These are phyloP conservation scores for Bombus affinis DNA, from an alignment of 1,140 invertebrate species.

Conservation along the genomic window DNA sequence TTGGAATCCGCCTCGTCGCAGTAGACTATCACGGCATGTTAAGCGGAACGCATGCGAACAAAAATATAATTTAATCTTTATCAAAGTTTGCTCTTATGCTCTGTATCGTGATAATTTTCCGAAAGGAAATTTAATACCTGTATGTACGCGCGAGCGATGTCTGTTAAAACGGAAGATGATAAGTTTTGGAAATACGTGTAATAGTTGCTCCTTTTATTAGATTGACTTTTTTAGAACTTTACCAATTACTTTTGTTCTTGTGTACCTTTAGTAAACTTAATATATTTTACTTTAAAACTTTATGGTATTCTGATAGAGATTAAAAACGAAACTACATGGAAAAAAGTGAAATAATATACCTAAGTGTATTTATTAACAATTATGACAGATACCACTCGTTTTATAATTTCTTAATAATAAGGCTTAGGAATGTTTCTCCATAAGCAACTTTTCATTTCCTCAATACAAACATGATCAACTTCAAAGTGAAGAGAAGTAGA, in stretches of 20 bases:
- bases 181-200: not conserved
- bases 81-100: slow-evolving; percentile 3
- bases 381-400: too few species aligned
- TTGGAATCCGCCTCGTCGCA: not conserved
- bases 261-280: too few species aligned
- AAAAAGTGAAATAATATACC: not conserved
- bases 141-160: not conserved
- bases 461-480: not conserved
- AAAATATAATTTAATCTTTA: slow-evolving; percentile 38
- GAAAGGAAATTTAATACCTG: slow-evolving; percentile 11
- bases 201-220: not conserved
- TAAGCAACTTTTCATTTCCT: not conserved
- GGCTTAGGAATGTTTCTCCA: not conserved
- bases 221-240: not conserved
- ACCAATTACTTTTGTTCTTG: not conserved
- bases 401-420: not conserved
- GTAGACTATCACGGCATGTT: slow-evolving; percentile 5
- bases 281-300: too few species aligned
- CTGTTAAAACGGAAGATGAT: not conserved
- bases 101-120: slow-evolving; percentile 9
- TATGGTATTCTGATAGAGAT: too few species aligned
- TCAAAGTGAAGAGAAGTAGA: not conserved
- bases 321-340: not conserved
- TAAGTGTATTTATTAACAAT: not conserved
- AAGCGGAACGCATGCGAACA: slow-evolving; percentile 8